Evolutionary conservation across 2,888 invertebrate genomes (phyloP).

Genomic region (Ryuthela nishihirai): DNA sequence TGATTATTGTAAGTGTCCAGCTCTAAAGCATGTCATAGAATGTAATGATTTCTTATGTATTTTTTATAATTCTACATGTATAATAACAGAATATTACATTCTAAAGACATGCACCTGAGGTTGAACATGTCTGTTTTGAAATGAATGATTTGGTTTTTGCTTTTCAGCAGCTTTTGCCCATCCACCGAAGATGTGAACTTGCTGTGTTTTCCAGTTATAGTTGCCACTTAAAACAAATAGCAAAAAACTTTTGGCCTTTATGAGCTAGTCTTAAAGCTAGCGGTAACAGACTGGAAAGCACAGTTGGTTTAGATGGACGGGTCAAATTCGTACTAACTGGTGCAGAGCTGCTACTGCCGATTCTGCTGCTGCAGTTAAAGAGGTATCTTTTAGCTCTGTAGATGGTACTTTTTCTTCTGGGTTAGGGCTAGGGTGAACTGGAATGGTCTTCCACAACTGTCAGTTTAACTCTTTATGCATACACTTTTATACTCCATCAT

Average conservation of each 20-base stretch:
- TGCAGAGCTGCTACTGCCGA: conserved; percentile 19
- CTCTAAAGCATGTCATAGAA: conserved; percentile 3
- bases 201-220: conserved; percentile 34
- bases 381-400: conserved; percentile 38
- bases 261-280: too few species aligned
- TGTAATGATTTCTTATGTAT: conserved; percentile 4
- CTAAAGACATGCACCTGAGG: conserved; percentile 14
- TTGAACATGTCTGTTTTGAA: conserved; percentile 22
- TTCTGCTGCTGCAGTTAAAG: conserved; percentile 35
- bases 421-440: background rate
- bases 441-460: too few species aligned
- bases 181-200: conserved; percentile 21
- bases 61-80: too few species aligned
- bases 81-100: too few species aligned
- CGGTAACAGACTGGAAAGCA: conserved; percentile 24
- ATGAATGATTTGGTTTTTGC: conserved; percentile 38
- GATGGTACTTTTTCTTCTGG: conserved; percentile 33
- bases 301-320: conserved; percentile 33
- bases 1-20: too few species aligned
- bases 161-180: conserved; percentile 34
- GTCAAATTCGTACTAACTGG: conserved; percentile 35
- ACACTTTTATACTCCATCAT: too few species aligned
- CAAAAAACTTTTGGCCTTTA: too few species aligned
- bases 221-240: background rate
- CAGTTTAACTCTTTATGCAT: too few species aligned